A percentile compares a stretch with the other conserved stretches of the same genome.
Evolutionary conservation across 2,113 vertebrate species (phyloP).

Genomic region (Brienomyrus brachyistius): DNA sequence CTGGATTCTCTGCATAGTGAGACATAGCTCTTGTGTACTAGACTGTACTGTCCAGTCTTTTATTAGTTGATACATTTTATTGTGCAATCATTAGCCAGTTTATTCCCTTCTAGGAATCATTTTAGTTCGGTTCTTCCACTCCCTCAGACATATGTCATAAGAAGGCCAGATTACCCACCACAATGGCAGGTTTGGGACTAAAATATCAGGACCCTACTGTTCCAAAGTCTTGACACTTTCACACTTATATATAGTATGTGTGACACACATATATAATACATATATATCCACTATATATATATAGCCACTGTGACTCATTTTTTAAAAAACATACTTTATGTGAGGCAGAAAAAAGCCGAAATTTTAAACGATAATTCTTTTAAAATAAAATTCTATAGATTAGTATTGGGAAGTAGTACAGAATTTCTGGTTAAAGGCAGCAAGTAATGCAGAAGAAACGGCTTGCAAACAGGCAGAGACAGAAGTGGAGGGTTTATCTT

Average conservation of each 20-base stretch:
- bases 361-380: not conserved
- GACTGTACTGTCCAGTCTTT: not conserved
- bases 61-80: not conserved
- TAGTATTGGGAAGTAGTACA: not conserved
- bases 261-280: not conserved
- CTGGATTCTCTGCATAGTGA: not conserved
- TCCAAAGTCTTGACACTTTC: not conserved
- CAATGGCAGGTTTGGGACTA: not conserved
- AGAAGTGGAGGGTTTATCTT: not conserved
- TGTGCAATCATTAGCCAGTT: not conserved
- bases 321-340: not conserved
- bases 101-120: not conserved
- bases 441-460: not conserved
- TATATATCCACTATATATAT: not conserved
- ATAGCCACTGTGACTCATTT: not conserved
- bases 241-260: not conserved
- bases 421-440: not conserved
- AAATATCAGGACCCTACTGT: not conserved
- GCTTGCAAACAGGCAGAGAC: not conserved
- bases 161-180: not conserved
- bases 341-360: not conserved
- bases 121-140: not conserved
- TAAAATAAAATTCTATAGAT: not conserved
- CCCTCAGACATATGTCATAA: not conserved
- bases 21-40: not conserved